Evolutionary conservation across 2,888 invertebrate species (phyloP), one percentile per base, ranked within the genome.

Genomic region (Melanotus villosus): DNA sequence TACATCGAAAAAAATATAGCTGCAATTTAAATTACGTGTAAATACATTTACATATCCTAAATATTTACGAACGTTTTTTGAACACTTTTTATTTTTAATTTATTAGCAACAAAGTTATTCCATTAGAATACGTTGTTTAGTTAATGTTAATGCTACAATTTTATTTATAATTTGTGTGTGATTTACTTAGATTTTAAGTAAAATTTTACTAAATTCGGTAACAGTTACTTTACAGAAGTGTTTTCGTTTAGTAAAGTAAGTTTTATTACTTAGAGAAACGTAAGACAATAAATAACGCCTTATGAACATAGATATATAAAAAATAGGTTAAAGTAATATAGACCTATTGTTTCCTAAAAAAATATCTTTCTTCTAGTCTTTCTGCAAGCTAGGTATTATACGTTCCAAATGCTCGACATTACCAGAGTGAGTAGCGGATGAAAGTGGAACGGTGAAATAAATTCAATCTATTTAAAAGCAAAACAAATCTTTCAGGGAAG

Each of bases 211-310:
- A 7, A 26, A 7, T 26, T 26, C 7, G n/a, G n/a, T n/a, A 32
- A 1, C 1, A 10, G 32, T 7, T 32, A 32, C 1, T 10, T 32
- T 3, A 32, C n/a, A 32, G n/a, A 10, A 32, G n/a, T 2, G 7
- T 21, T 23, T 19, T 19, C 3, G 5, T 47, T 47, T 19, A 66
- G 10, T 34, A 59, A 59, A 34, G 30, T 58, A 34, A 58, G 43
- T 63, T 68, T 16, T 66, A 59, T 71, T 67, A 72, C 70, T 76
- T 78, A 80, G 79, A 75, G 80, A 76, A 82, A 83, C 81, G 73
- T 77, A 80, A 78, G 82, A 82, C 82, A 82, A 81, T 82, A 82
- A 82, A 75, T 76, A 76, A 30, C 75, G 80, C 80, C 80, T 80
- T 80, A 80, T 72, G 71, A 65, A 70, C 34, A 69, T 69, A 68